A percentile compares a stretch with the other conserved stretches of the same genome.
Evolutionary conservation across 2,888 invertebrate genomes (phyloP).

Genomic region (Stegana nigrithorax): DNA sequence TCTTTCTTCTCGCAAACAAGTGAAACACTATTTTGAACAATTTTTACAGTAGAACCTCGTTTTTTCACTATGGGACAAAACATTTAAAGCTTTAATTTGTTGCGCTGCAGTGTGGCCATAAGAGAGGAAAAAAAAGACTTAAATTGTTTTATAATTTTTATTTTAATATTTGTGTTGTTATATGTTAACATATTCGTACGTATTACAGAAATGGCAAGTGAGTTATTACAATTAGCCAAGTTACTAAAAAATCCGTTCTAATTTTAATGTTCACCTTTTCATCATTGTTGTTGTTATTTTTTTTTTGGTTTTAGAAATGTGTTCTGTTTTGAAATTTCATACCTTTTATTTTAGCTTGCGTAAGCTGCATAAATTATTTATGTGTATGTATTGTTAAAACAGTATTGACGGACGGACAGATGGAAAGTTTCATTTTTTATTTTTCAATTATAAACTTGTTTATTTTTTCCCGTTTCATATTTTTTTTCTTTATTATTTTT

Average conservation of each 20-base stretch:
- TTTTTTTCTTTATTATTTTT: not conserved
- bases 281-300: too few relatives aligned
- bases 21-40: too few relatives aligned
- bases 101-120: too few relatives aligned
- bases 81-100: too few relatives aligned
- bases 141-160: not conserved
- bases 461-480: not conserved
- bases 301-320: not conserved
- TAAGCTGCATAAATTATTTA: not conserved
- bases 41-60: too few relatives aligned
- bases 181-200: not conserved
- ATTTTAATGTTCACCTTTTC: too few relatives aligned
- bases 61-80: too few relatives aligned
- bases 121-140: too few relatives aligned
- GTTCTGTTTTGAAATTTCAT: too few relatives aligned
- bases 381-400: not conserved
- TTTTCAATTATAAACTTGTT: not conserved
- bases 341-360: too few relatives aligned
- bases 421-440: too few relatives aligned
- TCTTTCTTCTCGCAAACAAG: too few relatives aligned
- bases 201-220: not conserved
- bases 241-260: not conserved
- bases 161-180: not conserved
- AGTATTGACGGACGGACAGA: not conserved
- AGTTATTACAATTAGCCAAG: conserved; percentile 5